Base-by-base conservation (phyloP, 2,113 vertebrate genomes). In the Origma solitaria region DNA sequence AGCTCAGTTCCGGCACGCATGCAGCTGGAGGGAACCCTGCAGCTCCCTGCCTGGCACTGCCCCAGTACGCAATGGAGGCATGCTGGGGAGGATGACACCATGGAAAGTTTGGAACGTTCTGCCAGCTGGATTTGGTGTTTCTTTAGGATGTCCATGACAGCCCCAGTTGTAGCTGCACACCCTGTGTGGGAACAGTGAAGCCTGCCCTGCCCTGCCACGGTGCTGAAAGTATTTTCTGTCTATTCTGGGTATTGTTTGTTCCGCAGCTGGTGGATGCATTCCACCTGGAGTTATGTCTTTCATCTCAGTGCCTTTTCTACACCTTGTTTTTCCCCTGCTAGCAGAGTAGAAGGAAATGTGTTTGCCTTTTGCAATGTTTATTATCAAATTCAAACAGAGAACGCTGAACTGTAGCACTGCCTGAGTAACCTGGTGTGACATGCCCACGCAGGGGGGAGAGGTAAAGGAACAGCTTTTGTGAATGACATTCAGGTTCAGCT, bases 301-400 rank as follows among this genome's bases (percentile, higher is more conserved):
- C 49, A 49, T 44, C 50, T 82, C 66, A n/a, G 13, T 37, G 61
- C 61, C 51, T 92, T 57, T 95, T 75, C 40, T 71, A 28, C 37
- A 60, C 28, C n/a, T 82, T 78, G 37, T 31, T 81, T 77, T 76
- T 82, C 49, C 40, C 37, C 45, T 62, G 35, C 50, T 62, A 82
- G 50, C 56, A 69, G 42, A 73, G 66, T 56, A 31, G 82, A 72
- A 93, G 66, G 57, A 87, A 90, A 75, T 4, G 1, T 11, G 22
- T 85, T 94, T 92, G 54, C 47, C 42, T 90, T 88, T 88, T 82
- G 35, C 6, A 5, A 57, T 58, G n/a, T 70, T 96, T 82, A 76
- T 82, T 69, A 58, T 15, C 31, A 57, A 84, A 78, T 31, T 79
- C 62, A 86, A 89, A 75, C 0, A 4, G 33, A 66, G 65, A 86